Base-by-base conservation (phyloP, 2,797 vertebrate genomes). In the Syndactyla subalaris region DNA sequence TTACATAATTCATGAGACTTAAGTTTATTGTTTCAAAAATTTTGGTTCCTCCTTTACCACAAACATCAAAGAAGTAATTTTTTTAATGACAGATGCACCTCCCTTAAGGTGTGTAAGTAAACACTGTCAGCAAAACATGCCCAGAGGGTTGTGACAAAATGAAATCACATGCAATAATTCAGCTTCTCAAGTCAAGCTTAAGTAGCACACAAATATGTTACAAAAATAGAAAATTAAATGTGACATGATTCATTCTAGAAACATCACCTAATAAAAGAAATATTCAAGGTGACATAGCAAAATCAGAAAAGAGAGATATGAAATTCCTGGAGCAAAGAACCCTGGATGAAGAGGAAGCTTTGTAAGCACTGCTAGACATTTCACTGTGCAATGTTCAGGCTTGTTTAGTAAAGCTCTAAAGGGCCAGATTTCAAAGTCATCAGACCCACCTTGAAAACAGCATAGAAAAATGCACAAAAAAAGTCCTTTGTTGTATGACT, bases 161-260 rank as follows among this genome's bases (percentile, higher is more conserved):
- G 30, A 70, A 94, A 83, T 68, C 82, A 39, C 21, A 30, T 38
- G 49, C 51, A 77, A 36, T 92, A 52, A 85, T 85, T 94, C 57
- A 65, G 20, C 52, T 80, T 36, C 72, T 93, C 58, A 74, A 78
- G 75, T 88, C 81, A 75, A 85, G 75, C 68, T 88, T 93, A 88
- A 93, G 38, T 46, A 77, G 62, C 4, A 4, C 62, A 84, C 41
- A 81, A 82, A 76, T 43, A 5, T 8, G 1, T 57, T 73, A 30
- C 63, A 52, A 59, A 94, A 91, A 55, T 17, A 81, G 75, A 49
- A 89, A 34, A 83, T 83, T 39, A 65, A 87, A 90, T 81, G 19
- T 91, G 92, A 75, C 54, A 45, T 59, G 63, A 84, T 66, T 83
- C 29, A 52, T 93, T 93, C 51, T 84, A 68, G 72, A 94, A 91